phyloP scores from a whole-genome alignment of 2,797 vertebrate species.

The Rhinophrynus dorsalis region DNA sequence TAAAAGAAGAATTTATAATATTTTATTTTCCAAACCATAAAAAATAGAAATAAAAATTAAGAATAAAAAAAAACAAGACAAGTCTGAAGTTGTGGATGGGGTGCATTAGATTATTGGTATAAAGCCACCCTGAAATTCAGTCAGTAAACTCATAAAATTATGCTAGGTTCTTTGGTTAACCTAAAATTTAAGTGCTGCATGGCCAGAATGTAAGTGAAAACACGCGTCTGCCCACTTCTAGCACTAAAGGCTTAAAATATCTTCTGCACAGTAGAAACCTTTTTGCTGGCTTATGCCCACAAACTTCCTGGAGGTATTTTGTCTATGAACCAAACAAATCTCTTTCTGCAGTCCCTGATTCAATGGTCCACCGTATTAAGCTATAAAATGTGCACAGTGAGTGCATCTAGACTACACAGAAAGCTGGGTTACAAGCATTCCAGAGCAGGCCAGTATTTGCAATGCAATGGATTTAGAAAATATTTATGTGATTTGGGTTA shows the following conservation, averaged over 20 bases:
- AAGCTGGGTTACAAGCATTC: slow-evolving; percentile 56
- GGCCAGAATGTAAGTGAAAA: slow-evolving; percentile 65
- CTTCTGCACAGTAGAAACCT: slow-evolving; percentile 68
- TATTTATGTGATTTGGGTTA: slow-evolving; percentile 36
- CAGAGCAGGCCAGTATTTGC: slow-evolving; percentile 49
- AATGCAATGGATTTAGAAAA: slow-evolving; percentile 55
- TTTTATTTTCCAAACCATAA: too few species aligned
- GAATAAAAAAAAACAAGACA: slow-evolving; percentile 53
- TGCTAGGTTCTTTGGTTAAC: slow-evolving; percentile 59
- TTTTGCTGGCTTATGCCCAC: slow-evolving; percentile 66
- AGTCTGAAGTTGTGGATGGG: slow-evolving; percentile 68
- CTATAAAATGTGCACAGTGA: slow-evolving; percentile 72
- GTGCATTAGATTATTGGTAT: slow-evolving; percentile 62
- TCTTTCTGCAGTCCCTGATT: slow-evolving; percentile 64
- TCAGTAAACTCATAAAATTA: slow-evolving; percentile 62
- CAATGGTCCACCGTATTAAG: slow-evolving; percentile 64
- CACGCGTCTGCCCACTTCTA: slow-evolving; percentile 64
- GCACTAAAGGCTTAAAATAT: slow-evolving; percentile 61
- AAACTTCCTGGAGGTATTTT: slow-evolving; percentile 66
- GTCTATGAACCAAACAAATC: slow-evolving; percentile 59
- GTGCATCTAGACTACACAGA: slow-evolving; percentile 88
- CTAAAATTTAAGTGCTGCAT: slow-evolving; percentile 59
- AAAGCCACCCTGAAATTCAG: slow-evolving; percentile 65
- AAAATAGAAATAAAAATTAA: slow-evolving; percentile 19
- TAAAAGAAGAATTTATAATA: background rate